Evolutionary conservation across 2,888 invertebrate genomes (phyloP).

Genomic region (Thyatira batis): DNA sequence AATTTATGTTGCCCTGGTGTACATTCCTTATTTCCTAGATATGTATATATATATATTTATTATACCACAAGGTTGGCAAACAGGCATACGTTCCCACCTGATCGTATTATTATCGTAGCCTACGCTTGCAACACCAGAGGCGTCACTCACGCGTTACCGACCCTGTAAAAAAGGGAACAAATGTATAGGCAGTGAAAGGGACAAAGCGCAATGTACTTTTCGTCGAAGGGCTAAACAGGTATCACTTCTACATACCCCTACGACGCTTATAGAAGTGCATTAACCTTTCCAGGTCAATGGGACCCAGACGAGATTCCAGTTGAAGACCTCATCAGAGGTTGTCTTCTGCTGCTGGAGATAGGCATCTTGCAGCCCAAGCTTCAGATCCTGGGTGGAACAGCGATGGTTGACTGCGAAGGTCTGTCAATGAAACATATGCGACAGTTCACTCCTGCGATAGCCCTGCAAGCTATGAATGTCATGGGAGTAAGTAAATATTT

Average conservation of each 20-base stretch:
- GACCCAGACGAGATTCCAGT: slow-evolving; percentile 84
- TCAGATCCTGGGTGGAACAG: slow-evolving; percentile 88
- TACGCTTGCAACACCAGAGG: too few species aligned
- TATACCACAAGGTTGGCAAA: too few species aligned
- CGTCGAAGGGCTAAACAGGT: too few species aligned
- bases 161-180: too few species aligned
- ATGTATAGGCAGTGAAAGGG: too few species aligned
- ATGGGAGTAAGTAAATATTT: slow-evolving; percentile 87
- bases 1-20: not conserved
- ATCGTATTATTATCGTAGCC: too few species aligned
- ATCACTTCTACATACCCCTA: too few species aligned
- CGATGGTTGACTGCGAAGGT: slow-evolving; percentile 87
- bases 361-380: slow-evolving; percentile 89
- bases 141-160: too few species aligned
- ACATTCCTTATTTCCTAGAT: not conserved
- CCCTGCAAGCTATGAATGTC: slow-evolving; percentile 84
- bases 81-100: too few species aligned
- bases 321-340: slow-evolving; percentile 87
- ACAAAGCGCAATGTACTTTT: too few species aligned
- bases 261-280: not conserved
- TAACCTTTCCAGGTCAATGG: slow-evolving; percentile 83
- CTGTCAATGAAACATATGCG: slow-evolving; percentile 86
- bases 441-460: slow-evolving; percentile 86
- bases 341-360: slow-evolving; percentile 86
- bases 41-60: too few species aligned